Conservation (phyloP, 2,797 vertebrate species). For the Pseudotriccus pelzelni region DNA sequence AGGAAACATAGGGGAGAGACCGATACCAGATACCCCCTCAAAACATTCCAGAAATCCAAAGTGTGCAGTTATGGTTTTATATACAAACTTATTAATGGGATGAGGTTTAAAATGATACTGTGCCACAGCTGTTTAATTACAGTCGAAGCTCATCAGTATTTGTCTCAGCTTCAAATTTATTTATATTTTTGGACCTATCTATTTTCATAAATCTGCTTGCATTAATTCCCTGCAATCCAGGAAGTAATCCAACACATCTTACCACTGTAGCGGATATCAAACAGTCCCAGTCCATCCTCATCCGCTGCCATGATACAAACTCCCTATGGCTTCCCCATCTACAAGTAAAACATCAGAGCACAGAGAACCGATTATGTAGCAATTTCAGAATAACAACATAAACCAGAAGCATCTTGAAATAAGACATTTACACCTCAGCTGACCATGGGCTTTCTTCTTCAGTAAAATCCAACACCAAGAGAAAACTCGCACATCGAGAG, state of each 20-base stretch:
- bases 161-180: neutral
- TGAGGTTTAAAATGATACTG: neutral
- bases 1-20: neutral
- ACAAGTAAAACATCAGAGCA: neutral
- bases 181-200: neutral
- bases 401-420: neutral
- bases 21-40: neutral
- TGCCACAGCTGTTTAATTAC: neutral
- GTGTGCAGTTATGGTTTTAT: neutral
- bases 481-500: neutral
- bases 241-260: conserved; percentile 33
- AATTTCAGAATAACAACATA: neutral
- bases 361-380: neutral
- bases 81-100: neutral
- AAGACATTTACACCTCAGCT: neutral
- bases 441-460: neutral
- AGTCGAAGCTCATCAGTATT: neutral
- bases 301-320: conserved; percentile 76
- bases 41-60: neutral
- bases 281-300: conserved; percentile 72
- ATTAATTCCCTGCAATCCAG: neutral
- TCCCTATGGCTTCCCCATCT: conserved; percentile 74
- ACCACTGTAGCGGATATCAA: conserved; percentile 61
- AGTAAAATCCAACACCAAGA: neutral
- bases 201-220: neutral